Evolutionary conservation across 2,113 vertebrate genomes (phyloP).

Genomic region (Lynx canadensis): DNA sequence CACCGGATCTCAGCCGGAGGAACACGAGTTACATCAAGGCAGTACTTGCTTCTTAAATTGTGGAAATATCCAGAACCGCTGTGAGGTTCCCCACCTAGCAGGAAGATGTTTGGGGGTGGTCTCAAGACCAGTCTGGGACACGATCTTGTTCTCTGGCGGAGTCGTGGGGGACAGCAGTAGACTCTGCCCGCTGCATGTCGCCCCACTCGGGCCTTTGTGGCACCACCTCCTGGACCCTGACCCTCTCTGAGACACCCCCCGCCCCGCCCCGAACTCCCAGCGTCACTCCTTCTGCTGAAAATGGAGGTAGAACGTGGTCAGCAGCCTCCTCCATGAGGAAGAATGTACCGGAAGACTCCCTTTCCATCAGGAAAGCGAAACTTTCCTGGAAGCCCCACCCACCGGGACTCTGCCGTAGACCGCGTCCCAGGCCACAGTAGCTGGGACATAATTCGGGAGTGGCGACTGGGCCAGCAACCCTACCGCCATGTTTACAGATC

Average conservation of each 20-base stretch:
- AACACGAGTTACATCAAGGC: not conserved
- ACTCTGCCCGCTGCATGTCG: not conserved
- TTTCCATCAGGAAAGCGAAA: not conserved
- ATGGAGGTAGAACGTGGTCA: not conserved
- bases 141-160: not conserved
- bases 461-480: not conserved
- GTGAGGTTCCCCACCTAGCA: not conserved
- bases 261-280: not conserved
- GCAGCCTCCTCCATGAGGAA: not conserved
- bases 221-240: fast-evolving
- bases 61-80: not conserved
- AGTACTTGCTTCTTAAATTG: not conserved
- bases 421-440: not conserved
- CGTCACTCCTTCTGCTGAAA: not conserved
- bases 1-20: no score
- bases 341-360: not conserved
- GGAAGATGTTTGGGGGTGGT: not conserved
- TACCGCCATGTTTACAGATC: fast-evolving
- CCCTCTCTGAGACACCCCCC: not conserved
- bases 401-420: not conserved
- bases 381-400: not conserved
- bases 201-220: not conserved
- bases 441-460: not conserved
- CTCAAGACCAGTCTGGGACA: not conserved
- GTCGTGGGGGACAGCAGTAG: no score